Evolutionary conservation across 2,113 vertebrate genomes (phyloP), one percentile per base, ranked within the genome.

Genomic region (Halichoerus grypus): DNA sequence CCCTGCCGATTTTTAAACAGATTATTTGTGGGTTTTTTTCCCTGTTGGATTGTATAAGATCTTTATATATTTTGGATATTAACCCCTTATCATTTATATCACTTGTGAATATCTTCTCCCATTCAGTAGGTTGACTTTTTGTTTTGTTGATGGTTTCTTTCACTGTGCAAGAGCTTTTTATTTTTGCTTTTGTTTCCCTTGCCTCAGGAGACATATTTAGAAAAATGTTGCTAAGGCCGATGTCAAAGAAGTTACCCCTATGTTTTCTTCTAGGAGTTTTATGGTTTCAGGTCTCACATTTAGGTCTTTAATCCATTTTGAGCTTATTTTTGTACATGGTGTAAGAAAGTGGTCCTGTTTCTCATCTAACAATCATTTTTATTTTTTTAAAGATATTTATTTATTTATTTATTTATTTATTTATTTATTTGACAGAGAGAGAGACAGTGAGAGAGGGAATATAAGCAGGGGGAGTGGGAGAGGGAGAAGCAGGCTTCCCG

Each of bases 321-420:
- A 74, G 39, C 26, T 74, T 42, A 42, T 74, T 74, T 74, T 42
- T 74, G 71, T 74, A 24, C 22, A 26, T 26, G 71, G 39, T 42
- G 22, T 74, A 74, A 22, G 21, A 74, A 74, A 74, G 71, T 24
- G 12, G 71, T 42, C 71, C 71, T 42, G 22, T 36, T 74, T 74
- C 42, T 84, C 15, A 83, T 94, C 71, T 90, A 80, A 81, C 71
- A 81, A 24, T 65, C 72, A 63, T 67, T 87, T 95, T 92, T 83
- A 82, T 42, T 46, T 46, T 46, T 46, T 46, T 46, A 46, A 42
- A 46, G 46, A 46, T 46, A 46, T 46, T 46, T 46, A 46, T 46
- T 46, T 46, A 46, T 46, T 46, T 46, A 46, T 46, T 46, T 46
- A 46, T 46, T 46, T 46, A 46, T 46, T 46, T 46, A 46, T 46